These are phyloP conservation scores for Acanthosepion pharaonis DNA, from an alignment of 2,888 invertebrate genomes.

Conservation along the genomic window DNA sequence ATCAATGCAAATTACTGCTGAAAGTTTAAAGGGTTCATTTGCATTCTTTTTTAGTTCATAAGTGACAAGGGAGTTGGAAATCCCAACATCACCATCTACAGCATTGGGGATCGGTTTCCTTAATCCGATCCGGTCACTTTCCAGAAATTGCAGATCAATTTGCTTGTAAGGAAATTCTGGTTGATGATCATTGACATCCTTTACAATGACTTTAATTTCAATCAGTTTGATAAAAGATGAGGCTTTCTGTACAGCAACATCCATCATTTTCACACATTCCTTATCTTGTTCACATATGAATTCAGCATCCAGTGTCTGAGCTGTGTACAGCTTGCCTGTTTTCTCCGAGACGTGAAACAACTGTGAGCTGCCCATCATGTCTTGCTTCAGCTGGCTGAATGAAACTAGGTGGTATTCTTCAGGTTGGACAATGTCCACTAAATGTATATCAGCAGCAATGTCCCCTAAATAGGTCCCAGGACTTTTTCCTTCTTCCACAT, in stretches of 20 bases:
- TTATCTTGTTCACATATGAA: constrained; percentile 33
- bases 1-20: neutral
- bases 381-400: constrained; percentile 43
- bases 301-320: constrained; percentile 37
- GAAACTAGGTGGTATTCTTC: neutral
- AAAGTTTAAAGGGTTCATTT: constrained; percentile 33
- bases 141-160: constrained; percentile 37
- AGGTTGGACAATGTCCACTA: neutral
- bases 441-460: constrained; percentile 35
- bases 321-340: constrained; percentile 16
- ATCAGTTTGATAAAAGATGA: constrained; percentile 35
- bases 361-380: constrained; percentile 40
- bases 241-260: constrained; percentile 4
- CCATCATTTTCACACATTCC: constrained; percentile 36
- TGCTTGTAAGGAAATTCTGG: constrained; percentile 37
- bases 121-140: constrained; percentile 37
- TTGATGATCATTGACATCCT: constrained; percentile 39
- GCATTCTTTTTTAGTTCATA: neutral
- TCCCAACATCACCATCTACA: constrained; percentile 34
- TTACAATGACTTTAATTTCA: constrained; percentile 38
- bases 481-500: constrained; percentile 34
- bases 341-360: constrained; percentile 23
- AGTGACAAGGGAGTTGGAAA: constrained; percentile 6
- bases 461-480: constrained; percentile 42
- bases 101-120: constrained; percentile 38